Base-by-base conservation (phyloP, 2,888 invertebrate genomes). In the Aspidapion aeneum region DNA sequence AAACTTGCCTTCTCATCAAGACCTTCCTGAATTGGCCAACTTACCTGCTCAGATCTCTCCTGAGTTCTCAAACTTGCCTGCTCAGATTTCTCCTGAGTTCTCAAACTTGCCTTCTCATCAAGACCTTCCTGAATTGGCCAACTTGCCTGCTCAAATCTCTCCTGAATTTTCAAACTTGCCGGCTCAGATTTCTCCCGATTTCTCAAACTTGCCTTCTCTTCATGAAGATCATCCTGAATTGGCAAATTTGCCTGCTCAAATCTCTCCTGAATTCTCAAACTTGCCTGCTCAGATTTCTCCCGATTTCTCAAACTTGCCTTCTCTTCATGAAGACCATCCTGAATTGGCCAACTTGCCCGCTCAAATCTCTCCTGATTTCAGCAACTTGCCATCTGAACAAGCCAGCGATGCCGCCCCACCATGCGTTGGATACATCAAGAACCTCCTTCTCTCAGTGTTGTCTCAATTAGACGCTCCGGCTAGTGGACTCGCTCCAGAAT, bases 321-420 rank as follows among this genome's bases (percentile, higher is more conserved):
- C 5, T 7, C 2, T 16, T 3, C 35, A 21, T 7, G 55, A 21
- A n/a, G 18, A 48, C 7, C 7, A 9, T 3, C 52, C 52, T 5
- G 55, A 63, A 55, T 63, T 66, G 35, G 57, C 57, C 48, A 18
- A 66, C 57, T 57, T 66, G 22, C 66, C 66, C 7, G 62, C 51
- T 51, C 59, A 60, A 49, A 59, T 63, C 5, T 57, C 60, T 21
- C 20, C 58, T 2, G 55, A 61, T 21, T 55, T 55, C 19, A 16
- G 17, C 48, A 18, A 64, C 55, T 50, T 64, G 50, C 12, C 21
- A 21, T 22, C 60, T 21, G 55, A 21, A 3, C 20, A 54, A 50
- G 55, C 59, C 12, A n/a, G n/a, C 20, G 58, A 62, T 3, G 18
- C 35, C 17, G 54, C 59, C 21, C 63, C 63, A 5, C 17, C 49